Base-by-base conservation (phyloP, 53 echinoderm and acorn worm species). In the Mesocentrotus franciscanus region DNA sequence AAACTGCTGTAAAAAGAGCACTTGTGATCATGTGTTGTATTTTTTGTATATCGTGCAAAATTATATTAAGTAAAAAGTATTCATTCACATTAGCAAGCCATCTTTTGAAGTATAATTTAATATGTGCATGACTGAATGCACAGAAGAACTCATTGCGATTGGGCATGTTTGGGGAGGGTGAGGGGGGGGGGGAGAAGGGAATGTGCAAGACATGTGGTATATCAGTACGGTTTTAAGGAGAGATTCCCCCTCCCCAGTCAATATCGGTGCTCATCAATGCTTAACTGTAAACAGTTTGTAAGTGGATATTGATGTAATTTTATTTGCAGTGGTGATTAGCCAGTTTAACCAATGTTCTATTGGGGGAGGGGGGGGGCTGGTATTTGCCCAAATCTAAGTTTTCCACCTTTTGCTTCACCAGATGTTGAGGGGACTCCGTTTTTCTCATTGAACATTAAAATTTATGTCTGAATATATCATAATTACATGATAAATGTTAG, bases 1-100 rank as follows among this genome's bases (percentile, higher is more conserved):
- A 79, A 61, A 49, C 8, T 59, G 93, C 93, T 93, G 93, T 93
- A 93, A 57, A 81, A 93, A 79, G 35, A 74, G 92, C 92, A 91
- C 66, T 16, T 64, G 91, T 91, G 91, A 66, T 35, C 66, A 35
- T 91, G 91, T 91, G 39, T 35, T 34, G 90, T 62, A 66, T 60
- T 66, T 64, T 91, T 29, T 91, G 36, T 64, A 91, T 35, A 35
- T 66, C 64, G 91, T 62, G 61, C 64, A 62, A 91, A 91, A 91
- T 49, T 35, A 66, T 91, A 64, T 91, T 17, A 22, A 91, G 32
- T 9, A 22, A 29, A 91, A 22, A 35, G 15, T 91, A 91, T 60
- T 90, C 29, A 60, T 90, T 90, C 91, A 62, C 57, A 91, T 62
- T 29, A n/a, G 87, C 87, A 58, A 87, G 12, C n/a, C 34, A 87